These are phyloP conservation scores for Scaptomyza pallida DNA, from an alignment of 1,140 invertebrate species.

Conservation along the genomic window DNA sequence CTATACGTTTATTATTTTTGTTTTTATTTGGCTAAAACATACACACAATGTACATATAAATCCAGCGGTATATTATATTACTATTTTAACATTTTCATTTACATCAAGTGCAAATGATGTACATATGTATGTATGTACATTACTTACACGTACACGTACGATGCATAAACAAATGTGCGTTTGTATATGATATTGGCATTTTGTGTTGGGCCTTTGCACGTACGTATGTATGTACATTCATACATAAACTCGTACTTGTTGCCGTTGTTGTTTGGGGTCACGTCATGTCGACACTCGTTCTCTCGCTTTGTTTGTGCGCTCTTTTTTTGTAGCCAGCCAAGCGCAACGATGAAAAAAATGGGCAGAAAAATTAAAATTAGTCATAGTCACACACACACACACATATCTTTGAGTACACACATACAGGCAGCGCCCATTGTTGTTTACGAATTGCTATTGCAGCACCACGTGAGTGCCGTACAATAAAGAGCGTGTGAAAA, in stretches of 20 bases:
- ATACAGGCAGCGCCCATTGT: constrained; percentile 20
- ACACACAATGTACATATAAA: too few relatives aligned
- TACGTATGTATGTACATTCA: too few relatives aligned
- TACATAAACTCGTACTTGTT: constrained; percentile 78
- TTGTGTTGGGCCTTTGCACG: constrained; percentile 75
- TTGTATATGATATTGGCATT: constrained; percentile 39
- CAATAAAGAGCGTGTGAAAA: background rate
- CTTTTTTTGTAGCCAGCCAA: constrained; percentile 23
- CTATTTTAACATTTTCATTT: too few relatives aligned
- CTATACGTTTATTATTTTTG: too few relatives aligned
- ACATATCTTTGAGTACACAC: constrained; percentile 5
- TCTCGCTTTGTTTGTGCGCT: constrained; percentile 20
- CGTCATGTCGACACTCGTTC: constrained; percentile 54
- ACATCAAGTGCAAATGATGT: too few relatives aligned
- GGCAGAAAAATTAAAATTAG: constrained; percentile 48
- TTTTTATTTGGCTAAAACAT: too few relatives aligned
- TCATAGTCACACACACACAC: constrained; percentile 46
- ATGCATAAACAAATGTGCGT: background rate
- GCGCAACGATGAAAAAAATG: constrained; percentile 49
- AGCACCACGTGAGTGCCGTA: constrained; percentile 43
- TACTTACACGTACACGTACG: background rate
- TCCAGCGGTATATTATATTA: too few relatives aligned
- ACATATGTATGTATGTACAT: background rate
- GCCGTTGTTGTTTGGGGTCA: constrained; percentile 79
- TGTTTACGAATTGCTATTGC: constrained; percentile 31